Base-by-base conservation (phyloP, 1,140 invertebrate species). In the Drosophila pseudoananassae region DNA sequence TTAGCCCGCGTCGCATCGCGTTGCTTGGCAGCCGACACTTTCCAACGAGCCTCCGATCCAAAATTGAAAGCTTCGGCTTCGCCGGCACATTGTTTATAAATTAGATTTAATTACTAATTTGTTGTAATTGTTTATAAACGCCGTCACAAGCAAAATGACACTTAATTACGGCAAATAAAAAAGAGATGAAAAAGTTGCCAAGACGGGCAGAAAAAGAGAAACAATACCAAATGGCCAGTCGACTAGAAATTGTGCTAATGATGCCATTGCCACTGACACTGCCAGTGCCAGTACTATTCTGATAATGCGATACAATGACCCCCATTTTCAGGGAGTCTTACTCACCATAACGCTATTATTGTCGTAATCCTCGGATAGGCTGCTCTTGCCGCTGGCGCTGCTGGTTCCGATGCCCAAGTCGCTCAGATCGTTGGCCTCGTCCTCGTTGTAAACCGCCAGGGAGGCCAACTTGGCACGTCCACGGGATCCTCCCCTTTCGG, bases 391-490 rank as follows among this genome's bases (percentile, higher is more conserved):
- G 72, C 94, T 95, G 74, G 95, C 95, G 79, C 95, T 96, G 91
- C 94, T 95, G 60, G 95, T 96, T 56, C 95, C 95, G 76, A 97
- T 95, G 33, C 96, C 96, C 77, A 97, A 94, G 91, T 97, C 96
- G 74, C 95, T 96, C 45, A 97, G 93, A 92, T 97, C 96, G 80
- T 96, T 96, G 15, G 94, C 93, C 82, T 97, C 96, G 70, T 97
- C 96, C 74, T 97, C 96, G 74, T 92, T 92, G 79, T 96, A 96
- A 68, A 96, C 92, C 3, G 94, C 94, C 56, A 95, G 90, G 63
- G 94, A 95, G 83, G 93, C 92, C 71, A 93, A 90, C 92, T 94
- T 93, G 59, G 76, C 90, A 23, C 90, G 81, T 15, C 61, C 81
- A 14, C 87, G 73, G 14, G 81, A 63, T 57, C 76, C 80, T 76